Evolutionary conservation across 2,113 vertebrate species (phyloP), one percentile per base, ranked within the genome.

Genomic region (Hippopotamus amphibius): DNA sequence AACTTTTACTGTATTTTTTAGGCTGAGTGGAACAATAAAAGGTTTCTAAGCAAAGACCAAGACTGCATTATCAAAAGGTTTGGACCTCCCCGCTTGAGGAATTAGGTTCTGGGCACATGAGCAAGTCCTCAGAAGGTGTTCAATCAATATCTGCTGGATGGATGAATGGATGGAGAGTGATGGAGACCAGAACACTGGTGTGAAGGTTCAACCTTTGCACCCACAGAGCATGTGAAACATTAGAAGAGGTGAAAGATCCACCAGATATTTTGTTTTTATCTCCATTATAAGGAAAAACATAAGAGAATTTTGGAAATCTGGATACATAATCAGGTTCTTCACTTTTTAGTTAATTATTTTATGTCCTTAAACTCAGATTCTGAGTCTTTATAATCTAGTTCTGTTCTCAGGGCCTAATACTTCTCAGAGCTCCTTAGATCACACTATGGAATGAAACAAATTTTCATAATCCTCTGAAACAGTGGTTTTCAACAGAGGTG

Each of bases 321-420:
- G 37, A 33, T 68, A 10, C 0, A 61, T 66, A n/a, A 46, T 53
- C 28, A 61, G 14, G 30, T 74, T 86, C 81, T 66, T 74, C 12
- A 72, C 16, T 87, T 93, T 93, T 83, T 55, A 83, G 28, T 43
- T 92, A 66, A 53, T 94, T 77, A 48, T 46, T 90, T 80, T 93
- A 48, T 79, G 22, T 69, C 28, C n/a, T 15, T 91, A 26, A 72
- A 33, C 7, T 46, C 50, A 79, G n/a, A 89, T 79, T 61, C n/a
- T 50, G 83, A 69, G 6, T 68, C 55, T 76, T 85, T 91, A 37
- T 30, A 65, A 46, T 76, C 33, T 72, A 57, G 26, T 65, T 85
- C 19, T 95, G 17, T 33, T 50, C 68, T 92, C 10, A 50, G 22
- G 21, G 5, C 41, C 33, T 6, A 48, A 30, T n/a, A 7, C 6